Evolutionary conservation across 2,888 invertebrate genomes (phyloP).

Genomic region (Cremastinae sp.): DNA sequence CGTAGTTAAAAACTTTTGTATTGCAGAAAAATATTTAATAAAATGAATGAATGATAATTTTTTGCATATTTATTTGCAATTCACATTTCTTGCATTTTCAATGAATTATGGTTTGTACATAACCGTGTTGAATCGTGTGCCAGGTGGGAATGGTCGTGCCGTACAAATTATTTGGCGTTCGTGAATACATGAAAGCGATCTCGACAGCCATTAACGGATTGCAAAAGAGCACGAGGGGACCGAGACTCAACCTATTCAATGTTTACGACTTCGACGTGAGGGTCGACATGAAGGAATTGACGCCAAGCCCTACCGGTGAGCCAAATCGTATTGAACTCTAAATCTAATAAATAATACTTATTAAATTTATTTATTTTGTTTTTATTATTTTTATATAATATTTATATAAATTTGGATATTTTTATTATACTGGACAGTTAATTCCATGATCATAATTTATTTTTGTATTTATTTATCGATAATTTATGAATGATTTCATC

Average conservation of each 20-base stretch:
- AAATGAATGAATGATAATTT: too few species aligned
- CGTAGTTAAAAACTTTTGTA: too few species aligned
- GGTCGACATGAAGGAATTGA: conserved; percentile 87
- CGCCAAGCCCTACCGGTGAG: conserved; percentile 89
- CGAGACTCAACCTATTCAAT: conserved; percentile 86
- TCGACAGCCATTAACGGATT: conserved; percentile 85
- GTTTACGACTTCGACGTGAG: conserved; percentile 86
- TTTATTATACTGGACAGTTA: too few species aligned
- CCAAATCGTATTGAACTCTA: conserved; percentile 60
- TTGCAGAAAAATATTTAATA: too few species aligned
- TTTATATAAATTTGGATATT: too few species aligned
- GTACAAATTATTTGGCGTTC: conserved; percentile 87
- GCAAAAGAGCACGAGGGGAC: conserved; percentile 81
- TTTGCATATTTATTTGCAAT: too few species aligned
- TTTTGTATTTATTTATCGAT: too few species aligned
- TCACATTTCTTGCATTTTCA: not conserved
- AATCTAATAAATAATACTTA: too few species aligned
- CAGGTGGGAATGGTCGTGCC: conserved; percentile 89
- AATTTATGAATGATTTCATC: too few species aligned
- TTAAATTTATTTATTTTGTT: too few species aligned
- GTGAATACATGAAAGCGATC: conserved; percentile 87
- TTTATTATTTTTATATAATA: too few species aligned
- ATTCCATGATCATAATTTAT: too few species aligned
- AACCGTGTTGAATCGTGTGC: conserved; percentile 50
- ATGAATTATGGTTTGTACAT: not conserved